Base-by-base conservation (phyloP, 2,888 invertebrate genomes). In the Philereme transversata region DNA sequence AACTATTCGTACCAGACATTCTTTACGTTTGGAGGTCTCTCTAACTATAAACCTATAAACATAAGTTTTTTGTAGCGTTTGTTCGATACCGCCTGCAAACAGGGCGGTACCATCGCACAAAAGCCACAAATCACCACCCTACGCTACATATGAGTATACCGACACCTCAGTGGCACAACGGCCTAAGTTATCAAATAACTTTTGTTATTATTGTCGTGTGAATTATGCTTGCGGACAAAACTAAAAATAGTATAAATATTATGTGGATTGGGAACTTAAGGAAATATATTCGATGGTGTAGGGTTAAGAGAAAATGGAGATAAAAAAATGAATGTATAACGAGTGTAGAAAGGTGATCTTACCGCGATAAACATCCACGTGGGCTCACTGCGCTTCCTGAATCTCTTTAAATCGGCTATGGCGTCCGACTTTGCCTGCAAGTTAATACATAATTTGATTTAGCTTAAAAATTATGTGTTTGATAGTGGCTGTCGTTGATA, bases 341-440 rank as follows among this genome's bases (percentile, higher is more conserved):
- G n/a, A n/a, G n/a, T n/a, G n/a, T n/a, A n/a, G n/a, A n/a, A n/a
- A n/a, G n/a, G 36, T 50, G 35, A 49, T 51, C 69, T 75, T 93
- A 97, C 97, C 64, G 95, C 95, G 66, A 96, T 95, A 75, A 98
- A 97, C 88, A 98, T 94, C 97, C 98, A 98, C 0, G 96, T 96
- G 0, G 98, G 98, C 79, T 98, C 96, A 82, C 98, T 97, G 74
- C 95, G 95, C 58, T 96, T 96, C 33, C 96, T 91, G 83, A 98
- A 98, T 55, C 97, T 93, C 75, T 94, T 94, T 51, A 98, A 84
- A 46, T 93, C 93, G 48, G 94, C 94, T 56, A 98, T 96, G 0
- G 94, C 93, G 80, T 98, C 97, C 33, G 96, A 93, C 83, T 96
- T 96, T 2, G 96, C 96, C 96, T 96, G 82, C 9, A 87, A 36